Evolutionary conservation across 2,888 invertebrate species (phyloP).

Genomic region (Cylindroiulus punctatus): DNA sequence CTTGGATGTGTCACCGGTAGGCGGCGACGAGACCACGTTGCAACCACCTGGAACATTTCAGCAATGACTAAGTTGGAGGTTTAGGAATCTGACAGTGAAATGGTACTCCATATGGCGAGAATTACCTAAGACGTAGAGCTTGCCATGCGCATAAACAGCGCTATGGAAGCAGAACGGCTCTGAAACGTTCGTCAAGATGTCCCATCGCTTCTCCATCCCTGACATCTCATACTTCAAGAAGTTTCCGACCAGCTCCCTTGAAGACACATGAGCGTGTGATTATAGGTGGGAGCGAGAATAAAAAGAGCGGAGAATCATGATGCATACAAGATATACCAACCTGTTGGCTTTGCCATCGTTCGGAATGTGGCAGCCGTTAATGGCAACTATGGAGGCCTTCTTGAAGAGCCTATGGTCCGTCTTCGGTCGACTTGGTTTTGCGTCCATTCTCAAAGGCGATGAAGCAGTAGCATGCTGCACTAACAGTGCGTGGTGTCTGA

Average conservation of each 20-base stretch:
- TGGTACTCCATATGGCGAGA: too few relatives aligned
- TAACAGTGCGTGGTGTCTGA: not conserved
- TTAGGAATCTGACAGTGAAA: not conserved
- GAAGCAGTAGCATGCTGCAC: not conserved
- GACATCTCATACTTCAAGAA: not conserved
- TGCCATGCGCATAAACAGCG: not conserved
- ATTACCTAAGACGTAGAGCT: constrained; percentile 1
- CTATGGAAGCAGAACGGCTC: not conserved
- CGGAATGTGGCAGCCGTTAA: not conserved
- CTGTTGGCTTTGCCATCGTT: not conserved
- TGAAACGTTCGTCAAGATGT: not conserved
- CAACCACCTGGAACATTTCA: not conserved
- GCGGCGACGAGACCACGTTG: not conserved
- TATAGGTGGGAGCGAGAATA: too few relatives aligned
- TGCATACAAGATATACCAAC: not conserved
- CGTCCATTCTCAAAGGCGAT: not conserved
- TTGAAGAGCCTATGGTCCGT: not conserved
- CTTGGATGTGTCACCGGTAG: not conserved
- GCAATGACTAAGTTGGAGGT: not conserved
- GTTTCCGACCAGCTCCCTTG: not conserved
- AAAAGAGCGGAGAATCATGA: too few relatives aligned
- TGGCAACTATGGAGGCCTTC: not conserved
- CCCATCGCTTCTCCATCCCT: not conserved
- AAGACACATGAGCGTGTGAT: not conserved
- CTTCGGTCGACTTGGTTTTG: not conserved